Evolutionary conservation across 2,888 invertebrate species (phyloP), one percentile per base, ranked within the genome.

Genomic region (Spodoptera littoralis): DNA sequence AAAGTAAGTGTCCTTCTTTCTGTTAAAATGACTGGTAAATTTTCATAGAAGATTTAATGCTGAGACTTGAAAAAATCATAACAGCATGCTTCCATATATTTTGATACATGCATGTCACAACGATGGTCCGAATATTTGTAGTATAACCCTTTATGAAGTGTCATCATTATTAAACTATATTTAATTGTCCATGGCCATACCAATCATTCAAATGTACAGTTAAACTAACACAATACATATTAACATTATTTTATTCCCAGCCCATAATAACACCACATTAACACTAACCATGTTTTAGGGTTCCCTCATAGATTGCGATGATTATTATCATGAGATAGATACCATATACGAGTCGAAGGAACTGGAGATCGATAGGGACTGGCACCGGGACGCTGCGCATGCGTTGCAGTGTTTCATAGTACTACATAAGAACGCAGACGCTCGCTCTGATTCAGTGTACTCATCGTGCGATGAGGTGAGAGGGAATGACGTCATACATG

Each of bases 311-410:
- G 81, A 83, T 65, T 72, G 80, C 71, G 87, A 89, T 45, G 91
- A 91, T 54, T 87, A 84, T 76, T 84, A 90, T 74, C 93, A 93
- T 78, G 92, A 92, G 64, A 91, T 93, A 70, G 91, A 90, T 52
- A 92, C 93, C 0, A 94, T 94, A 83, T 88, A 89, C 77, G 94
- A 94, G 76, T 80, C 84, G 1, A 84, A 84, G 0, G 93, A 92
- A 68, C 72, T 83, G 41, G 87, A 91, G 48, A 73, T 77, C 74
- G 85, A 46, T 8, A 46, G 83, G 52, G 66, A 81, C 48, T 89
- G 86, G 85, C 81, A 85, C 65, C 86, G 85, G 70, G 91, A 91
- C 61, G 83, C 83, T 52, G 79, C 81, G 44, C 88, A 85, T 47
- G 90, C 91, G 72, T 84, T 91, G 57, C 83, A 85, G 58, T 84